These are phyloP conservation scores for Gymnothorax reevesii DNA, from an alignment of 2,797 vertebrate genomes.

Conservation along the genomic window DNA sequence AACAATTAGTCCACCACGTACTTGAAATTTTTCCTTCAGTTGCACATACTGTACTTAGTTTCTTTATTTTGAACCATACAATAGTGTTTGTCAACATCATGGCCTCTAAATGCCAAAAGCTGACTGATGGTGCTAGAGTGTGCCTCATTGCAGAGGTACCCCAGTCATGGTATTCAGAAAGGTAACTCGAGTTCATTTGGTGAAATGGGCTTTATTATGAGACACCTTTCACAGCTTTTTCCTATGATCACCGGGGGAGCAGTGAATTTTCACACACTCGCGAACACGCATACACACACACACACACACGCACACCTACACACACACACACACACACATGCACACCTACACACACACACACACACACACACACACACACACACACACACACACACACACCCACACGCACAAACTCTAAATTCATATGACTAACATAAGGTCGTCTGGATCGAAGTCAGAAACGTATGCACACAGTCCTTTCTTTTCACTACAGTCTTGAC, in stretches of 20 bases:
- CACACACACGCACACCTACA: slow-evolving; percentile 40
- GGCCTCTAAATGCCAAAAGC: background rate
- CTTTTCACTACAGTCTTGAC: background rate
- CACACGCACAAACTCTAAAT: slow-evolving; percentile 26
- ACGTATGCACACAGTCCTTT: background rate
- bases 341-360: too few species aligned
- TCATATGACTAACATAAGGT: slow-evolving; percentile 43
- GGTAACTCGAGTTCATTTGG: slow-evolving; percentile 56
- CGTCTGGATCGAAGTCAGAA: slow-evolving; percentile 53
- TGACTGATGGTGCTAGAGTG: slow-evolving; percentile 11
- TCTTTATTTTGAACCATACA: background rate
- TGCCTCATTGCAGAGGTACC: slow-evolving; percentile 42
- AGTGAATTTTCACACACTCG: background rate
- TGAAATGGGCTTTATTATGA: slow-evolving; percentile 53
- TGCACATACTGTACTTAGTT: background rate
- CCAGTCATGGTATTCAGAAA: slow-evolving; percentile 49
- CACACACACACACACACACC: background rate
- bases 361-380: slow-evolving; percentile 47
- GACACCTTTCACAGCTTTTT: slow-evolving; percentile 56
- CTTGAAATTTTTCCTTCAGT: background rate
- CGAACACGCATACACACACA: slow-evolving; percentile 25
- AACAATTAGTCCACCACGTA: background rate
- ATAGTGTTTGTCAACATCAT: background rate
- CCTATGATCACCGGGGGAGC: slow-evolving; percentile 40
- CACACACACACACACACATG: background rate